These are phyloP conservation scores for Listronotus oregonensis DNA, from an alignment of 1,140 invertebrate species.

Conservation along the genomic window DNA sequence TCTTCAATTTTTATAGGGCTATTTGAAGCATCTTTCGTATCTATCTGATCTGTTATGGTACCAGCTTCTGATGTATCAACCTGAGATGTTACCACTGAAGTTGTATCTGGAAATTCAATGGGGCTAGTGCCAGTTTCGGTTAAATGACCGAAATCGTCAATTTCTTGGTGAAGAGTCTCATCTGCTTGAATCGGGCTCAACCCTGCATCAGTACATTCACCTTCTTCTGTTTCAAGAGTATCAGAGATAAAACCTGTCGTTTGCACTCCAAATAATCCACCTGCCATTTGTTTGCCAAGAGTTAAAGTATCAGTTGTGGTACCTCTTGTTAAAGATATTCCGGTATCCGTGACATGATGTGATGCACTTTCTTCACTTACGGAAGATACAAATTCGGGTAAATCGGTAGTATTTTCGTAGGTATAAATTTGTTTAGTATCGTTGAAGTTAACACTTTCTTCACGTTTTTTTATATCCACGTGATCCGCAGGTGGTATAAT, in stretches of 20 bases:
- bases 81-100: slow-evolving; percentile 53
- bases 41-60: slow-evolving; percentile 58
- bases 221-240: slow-evolving; percentile 58
- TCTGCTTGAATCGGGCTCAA: slow-evolving; percentile 62
- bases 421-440: slow-evolving; percentile 58
- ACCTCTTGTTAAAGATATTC: slow-evolving; percentile 59
- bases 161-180: slow-evolving; percentile 51
- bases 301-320: slow-evolving; percentile 59
- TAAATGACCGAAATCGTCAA: slow-evolving; percentile 53
- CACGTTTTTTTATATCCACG: slow-evolving; percentile 54
- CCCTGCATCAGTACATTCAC: slow-evolving; percentile 61
- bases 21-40: slow-evolving; percentile 58
- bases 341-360: slow-evolving; percentile 61
- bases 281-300: slow-evolving; percentile 51
- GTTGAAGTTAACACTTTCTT: slow-evolving; percentile 60
- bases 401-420: slow-evolving; percentile 54
- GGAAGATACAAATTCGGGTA: slow-evolving; percentile 54
- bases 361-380: slow-evolving; percentile 59
- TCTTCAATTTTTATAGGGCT: slow-evolving; percentile 58
- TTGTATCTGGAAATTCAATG: slow-evolving; percentile 55
- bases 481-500: slow-evolving; percentile 51
- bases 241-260: slow-evolving; percentile 59
- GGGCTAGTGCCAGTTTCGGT: slow-evolving; percentile 59
- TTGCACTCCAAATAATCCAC: slow-evolving; percentile 47
- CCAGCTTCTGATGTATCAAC: slow-evolving; percentile 58